Conservation (phyloP, 2,888 invertebrate genomes). For the Reticulitermes lucifugus region DNA sequence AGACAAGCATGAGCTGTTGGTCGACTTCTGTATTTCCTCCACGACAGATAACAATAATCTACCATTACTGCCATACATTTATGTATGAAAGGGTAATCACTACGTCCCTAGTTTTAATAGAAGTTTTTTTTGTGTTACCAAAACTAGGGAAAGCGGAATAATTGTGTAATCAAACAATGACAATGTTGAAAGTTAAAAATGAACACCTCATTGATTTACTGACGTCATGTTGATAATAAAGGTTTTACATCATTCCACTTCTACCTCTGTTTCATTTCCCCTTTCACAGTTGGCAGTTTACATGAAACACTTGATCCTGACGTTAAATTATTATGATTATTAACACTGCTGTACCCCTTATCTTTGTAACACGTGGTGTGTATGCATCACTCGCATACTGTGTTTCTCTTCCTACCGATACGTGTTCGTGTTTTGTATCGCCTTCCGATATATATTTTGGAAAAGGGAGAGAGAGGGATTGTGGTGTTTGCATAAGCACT, state of each 20-base stretch:
- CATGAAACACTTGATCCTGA: neutral
- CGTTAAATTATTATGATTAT: slow-evolving; percentile 7
- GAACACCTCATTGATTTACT: neutral
- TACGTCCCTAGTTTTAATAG: neutral
- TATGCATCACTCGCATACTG: neutral
- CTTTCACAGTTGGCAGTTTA: neutral
- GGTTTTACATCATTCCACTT: neutral
- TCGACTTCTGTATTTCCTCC: neutral
- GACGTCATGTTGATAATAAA: neutral
- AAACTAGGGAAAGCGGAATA: neutral
- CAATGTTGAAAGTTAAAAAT: neutral
- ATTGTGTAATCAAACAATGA: neutral
- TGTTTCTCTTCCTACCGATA: neutral
- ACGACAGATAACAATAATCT: neutral
- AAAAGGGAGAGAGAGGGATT: neutral
- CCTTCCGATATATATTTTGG: neutral
- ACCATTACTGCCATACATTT: neutral
- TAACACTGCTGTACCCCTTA: neutral
- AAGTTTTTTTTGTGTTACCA: neutral
- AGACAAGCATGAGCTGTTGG: neutral
- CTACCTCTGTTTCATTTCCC: neutral
- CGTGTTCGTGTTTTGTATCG: neutral
- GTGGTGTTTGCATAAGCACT: neutral
- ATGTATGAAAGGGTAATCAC: neutral
- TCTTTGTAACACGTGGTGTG: neutral